These are phyloP conservation scores for Gymnogyps californianus DNA, from an alignment of 2,113 vertebrate species.

Conservation along the genomic window DNA sequence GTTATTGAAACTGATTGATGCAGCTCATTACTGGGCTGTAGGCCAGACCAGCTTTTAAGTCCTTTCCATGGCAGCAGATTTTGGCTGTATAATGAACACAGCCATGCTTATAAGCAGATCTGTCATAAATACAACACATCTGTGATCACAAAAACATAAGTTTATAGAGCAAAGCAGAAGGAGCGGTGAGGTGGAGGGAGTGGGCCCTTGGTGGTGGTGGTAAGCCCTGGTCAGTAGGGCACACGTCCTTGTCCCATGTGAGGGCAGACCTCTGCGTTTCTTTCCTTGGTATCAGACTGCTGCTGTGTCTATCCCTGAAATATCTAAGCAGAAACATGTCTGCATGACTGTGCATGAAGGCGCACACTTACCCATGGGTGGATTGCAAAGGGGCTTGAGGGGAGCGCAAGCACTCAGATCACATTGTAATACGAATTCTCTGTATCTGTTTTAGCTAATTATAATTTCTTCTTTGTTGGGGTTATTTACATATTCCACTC, in stretches of 20 bases:
- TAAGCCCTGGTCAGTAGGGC: not conserved
- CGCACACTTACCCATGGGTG: not conserved
- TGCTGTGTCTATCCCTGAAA: not conserved
- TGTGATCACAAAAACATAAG: not conserved
- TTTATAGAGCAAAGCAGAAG: not conserved
- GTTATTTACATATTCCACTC: not conserved
- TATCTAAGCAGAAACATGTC: not conserved
- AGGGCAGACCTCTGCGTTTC: not conserved
- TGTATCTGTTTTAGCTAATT: not conserved
- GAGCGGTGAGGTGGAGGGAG: rapidly evolving
- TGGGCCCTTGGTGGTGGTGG: not conserved
- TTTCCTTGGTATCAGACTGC: not conserved
- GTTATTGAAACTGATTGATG: conserved; percentile 35
- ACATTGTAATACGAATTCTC: not conserved
- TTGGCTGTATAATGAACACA: not conserved
- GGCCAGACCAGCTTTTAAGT: not conserved
- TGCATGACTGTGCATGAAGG: not conserved
- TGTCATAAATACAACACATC: not conserved
- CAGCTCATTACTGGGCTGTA: not conserved
- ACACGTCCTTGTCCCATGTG: not conserved
- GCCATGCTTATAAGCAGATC: not conserved
- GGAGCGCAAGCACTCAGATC: not conserved
- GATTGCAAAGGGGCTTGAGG: not conserved
- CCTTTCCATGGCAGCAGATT: not conserved
- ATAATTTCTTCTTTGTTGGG: not conserved